A percentile compares a stretch with the other conserved stretches of the same genome.
Evolutionary conservation across 1,140 invertebrate genomes (phyloP).

Genomic region (Leptinotarsa defecta): DNA sequence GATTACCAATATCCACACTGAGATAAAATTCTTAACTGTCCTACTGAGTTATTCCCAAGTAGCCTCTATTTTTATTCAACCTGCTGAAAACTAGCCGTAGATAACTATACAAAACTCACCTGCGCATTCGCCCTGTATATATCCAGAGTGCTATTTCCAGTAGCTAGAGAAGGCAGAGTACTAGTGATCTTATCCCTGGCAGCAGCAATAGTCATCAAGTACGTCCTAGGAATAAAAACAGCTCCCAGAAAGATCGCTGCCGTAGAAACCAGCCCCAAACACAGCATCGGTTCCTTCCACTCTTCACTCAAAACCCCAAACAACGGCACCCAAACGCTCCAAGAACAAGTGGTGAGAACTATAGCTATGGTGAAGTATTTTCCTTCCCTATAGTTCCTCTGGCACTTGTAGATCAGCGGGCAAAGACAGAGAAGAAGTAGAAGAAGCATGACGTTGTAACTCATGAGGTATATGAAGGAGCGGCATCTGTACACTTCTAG

Average conservation of each 20-base stretch:
- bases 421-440: constrained; percentile 59
- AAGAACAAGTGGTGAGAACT: constrained; percentile 57
- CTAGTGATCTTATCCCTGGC: constrained; percentile 60
- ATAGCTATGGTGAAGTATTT: constrained; percentile 59
- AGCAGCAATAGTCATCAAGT: constrained; percentile 63
- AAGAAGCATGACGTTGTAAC: constrained; percentile 63
- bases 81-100: too few relatives aligned
- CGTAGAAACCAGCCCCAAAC: constrained; percentile 62
- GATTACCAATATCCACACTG: too few relatives aligned
- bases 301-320: constrained; percentile 58
- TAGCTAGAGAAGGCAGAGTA: constrained; percentile 56
- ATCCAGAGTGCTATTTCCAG: constrained; percentile 49
- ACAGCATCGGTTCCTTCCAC: constrained; percentile 63
- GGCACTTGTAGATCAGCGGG: constrained; percentile 62
- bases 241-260: constrained; percentile 61
- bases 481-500: constrained; percentile 55
- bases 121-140: constrained; percentile 49
- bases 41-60: too few relatives aligned
- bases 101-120: constrained; percentile 26
- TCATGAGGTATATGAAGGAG: constrained; percentile 57
- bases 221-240: constrained; percentile 66
- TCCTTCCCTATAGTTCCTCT: constrained; percentile 68
- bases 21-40: too few relatives aligned
- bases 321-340: constrained; percentile 61
- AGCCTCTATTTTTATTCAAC: too few relatives aligned